These are phyloP conservation scores for Hippopotamus amphibius DNA, from an alignment of 2,113 vertebrate species.

Conservation along the genomic window DNA sequence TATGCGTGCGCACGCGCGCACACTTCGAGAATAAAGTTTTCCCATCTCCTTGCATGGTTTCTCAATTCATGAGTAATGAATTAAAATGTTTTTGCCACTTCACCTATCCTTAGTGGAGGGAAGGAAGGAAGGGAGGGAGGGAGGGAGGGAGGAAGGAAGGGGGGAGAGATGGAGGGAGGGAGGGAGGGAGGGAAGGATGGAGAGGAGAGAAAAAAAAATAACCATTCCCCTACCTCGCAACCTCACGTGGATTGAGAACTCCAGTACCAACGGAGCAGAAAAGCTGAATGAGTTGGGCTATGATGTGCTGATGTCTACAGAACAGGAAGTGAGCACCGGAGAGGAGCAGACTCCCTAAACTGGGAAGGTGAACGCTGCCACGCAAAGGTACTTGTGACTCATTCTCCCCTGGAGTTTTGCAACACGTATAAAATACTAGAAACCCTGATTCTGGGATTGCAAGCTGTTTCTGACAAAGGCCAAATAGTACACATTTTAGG, in stretches of 20 bases:
- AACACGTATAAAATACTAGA: not conserved
- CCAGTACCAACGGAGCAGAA: not conserved
- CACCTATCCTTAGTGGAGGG: not conserved
- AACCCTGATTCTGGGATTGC: not conserved
- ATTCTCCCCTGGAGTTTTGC: not conserved
- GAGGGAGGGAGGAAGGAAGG: not conserved
- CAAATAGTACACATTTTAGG: not conserved
- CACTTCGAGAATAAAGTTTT: not conserved
- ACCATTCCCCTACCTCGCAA: not conserved
- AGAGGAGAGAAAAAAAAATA: not conserved
- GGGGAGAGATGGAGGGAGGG: too few relatives aligned
- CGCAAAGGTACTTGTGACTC: not conserved
- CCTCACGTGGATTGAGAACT: not conserved
- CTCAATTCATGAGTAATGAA: not conserved
- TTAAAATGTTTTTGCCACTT: not conserved
- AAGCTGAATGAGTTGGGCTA: not conserved
- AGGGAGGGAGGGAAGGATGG: fast-evolving
- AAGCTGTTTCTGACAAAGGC: not conserved
- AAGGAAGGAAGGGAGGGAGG: not conserved
- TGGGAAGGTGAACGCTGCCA: not conserved
- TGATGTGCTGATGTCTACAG: not conserved
- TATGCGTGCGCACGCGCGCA: not conserved
- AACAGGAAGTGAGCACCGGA: not conserved
- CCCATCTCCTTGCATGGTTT: not conserved
- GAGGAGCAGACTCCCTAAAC: not conserved